These are phyloP conservation scores for Ariopsis seemanni DNA, from an alignment of 2,113 vertebrate species.

Conservation along the genomic window DNA sequence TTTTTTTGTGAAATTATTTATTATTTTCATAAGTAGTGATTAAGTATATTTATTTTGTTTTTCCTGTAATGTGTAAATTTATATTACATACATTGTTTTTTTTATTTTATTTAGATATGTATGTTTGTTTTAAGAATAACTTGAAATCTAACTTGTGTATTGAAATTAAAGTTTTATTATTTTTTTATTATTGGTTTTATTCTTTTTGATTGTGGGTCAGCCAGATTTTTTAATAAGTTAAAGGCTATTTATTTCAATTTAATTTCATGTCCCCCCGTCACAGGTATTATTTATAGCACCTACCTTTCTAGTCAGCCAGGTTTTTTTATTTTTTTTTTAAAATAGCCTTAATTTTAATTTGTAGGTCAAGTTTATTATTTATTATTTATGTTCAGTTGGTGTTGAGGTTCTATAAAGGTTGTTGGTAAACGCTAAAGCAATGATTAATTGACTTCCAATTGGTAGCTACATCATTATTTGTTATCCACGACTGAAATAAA, in stretches of 20 bases:
- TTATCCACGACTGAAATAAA: background rate
- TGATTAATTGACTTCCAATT: background rate
- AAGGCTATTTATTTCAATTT: background rate
- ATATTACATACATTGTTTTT: background rate
- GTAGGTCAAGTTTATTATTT: background rate
- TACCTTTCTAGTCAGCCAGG: background rate
- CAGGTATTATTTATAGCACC: background rate
- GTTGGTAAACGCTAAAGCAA: background rate
- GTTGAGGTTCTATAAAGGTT: background rate
- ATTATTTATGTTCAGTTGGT: background rate
- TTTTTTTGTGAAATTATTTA: background rate
- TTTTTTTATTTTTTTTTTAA: background rate
- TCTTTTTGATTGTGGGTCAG: background rate
- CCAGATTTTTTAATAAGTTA: too few relatives aligned
- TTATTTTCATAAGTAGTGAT: background rate
- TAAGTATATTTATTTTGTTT: background rate
- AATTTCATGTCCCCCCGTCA: background rate
- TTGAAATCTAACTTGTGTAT: background rate
- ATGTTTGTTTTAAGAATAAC: background rate
- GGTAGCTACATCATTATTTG: background rate
- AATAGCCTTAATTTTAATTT: background rate
- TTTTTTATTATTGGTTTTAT: background rate
- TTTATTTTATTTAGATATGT: background rate
- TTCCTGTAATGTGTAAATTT: background rate
- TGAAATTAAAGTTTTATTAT: background rate